phyloP scores from a whole-genome alignment of 2,113 vertebrate species.

The Plestiodon gilberti region DNA sequence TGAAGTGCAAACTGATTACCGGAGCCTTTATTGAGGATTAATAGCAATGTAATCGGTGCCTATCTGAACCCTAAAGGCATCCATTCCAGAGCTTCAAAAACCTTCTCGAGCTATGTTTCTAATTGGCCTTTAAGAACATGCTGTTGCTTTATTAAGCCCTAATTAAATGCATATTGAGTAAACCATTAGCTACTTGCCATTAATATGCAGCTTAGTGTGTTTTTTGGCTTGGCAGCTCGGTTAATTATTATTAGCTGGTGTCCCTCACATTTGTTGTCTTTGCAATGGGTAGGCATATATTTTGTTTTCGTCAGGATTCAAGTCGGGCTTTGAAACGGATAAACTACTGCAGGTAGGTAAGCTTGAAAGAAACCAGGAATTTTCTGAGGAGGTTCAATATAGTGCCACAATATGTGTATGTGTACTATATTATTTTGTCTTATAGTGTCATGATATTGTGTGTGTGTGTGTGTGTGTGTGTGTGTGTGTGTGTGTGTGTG shows the following conservation, averaged over 20 bases:
- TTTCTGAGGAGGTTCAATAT: background rate
- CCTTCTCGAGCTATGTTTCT: constrained; percentile 72
- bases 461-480: too few species aligned
- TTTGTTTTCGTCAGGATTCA: constrained; percentile 36
- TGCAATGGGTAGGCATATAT: constrained; percentile 17
- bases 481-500: too few species aligned
- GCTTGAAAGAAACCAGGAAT: background rate
- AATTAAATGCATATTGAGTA: constrained; percentile 72
- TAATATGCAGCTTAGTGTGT: constrained; percentile 59
- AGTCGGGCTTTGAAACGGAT: constrained; percentile 22
- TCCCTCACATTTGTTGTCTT: constrained; percentile 51
- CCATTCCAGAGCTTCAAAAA: constrained; percentile 71
- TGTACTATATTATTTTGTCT: too few species aligned
- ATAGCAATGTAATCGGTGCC: constrained; percentile 69
- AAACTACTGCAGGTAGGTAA: background rate
- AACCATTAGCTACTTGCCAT: constrained; percentile 62
- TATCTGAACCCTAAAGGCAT: constrained; percentile 71
- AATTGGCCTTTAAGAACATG: constrained; percentile 73
- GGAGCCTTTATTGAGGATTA: constrained; percentile 73
- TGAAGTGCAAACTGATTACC: constrained; percentile 68
- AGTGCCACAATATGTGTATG: background rate
- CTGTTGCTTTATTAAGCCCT: constrained; percentile 74
- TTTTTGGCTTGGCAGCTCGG: constrained; percentile 55
- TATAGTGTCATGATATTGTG: too few species aligned
- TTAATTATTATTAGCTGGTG: constrained; percentile 63